Conservation (phyloP, 2,888 invertebrate genomes). For the Bombylius major region DNA sequence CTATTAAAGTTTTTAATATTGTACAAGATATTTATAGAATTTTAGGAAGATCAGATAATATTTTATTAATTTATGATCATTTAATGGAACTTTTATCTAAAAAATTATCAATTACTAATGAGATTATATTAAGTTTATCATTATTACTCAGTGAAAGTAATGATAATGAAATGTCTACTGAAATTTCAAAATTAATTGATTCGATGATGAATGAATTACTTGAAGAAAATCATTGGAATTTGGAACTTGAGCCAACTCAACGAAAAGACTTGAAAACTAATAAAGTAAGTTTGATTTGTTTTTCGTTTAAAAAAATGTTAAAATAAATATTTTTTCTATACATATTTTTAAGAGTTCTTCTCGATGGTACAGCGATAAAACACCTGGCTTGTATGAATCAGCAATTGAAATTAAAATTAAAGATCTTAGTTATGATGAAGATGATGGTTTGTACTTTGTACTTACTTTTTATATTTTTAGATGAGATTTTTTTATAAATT, state of each 20-base stretch:
- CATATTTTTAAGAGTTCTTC: constrained; percentile 20
- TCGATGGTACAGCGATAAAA: constrained; percentile 29
- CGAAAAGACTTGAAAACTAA: constrained; percentile 19
- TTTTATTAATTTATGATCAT: constrained; percentile 46
- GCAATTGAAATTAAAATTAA: constrained; percentile 30
- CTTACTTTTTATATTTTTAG: no score
- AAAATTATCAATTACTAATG: constrained; percentile 42
- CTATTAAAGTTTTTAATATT: constrained; percentile 35
- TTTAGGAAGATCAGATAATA: constrained; percentile 43
- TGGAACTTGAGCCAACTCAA: constrained; percentile 27
- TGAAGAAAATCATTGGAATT: constrained; percentile 29
- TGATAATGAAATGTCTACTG: not conserved
- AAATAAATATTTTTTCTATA: not conserved
- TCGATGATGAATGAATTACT: constrained; percentile 27
- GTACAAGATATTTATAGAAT: constrained; percentile 43
- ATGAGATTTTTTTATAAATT: no score
- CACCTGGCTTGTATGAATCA: constrained; percentile 34
- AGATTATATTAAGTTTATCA: constrained; percentile 37
- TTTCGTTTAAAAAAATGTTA: not conserved
- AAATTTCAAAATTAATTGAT: constrained; percentile 17
- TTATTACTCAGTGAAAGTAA: constrained; percentile 20
- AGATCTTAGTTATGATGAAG: constrained; percentile 28
- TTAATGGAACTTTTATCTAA: constrained; percentile 46
- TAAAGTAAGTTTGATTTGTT: constrained; percentile 18
- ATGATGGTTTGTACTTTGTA: constrained; percentile 13